Conservation (phyloP, 1,140 invertebrate genomes). For the Chlorops oryzae region DNA sequence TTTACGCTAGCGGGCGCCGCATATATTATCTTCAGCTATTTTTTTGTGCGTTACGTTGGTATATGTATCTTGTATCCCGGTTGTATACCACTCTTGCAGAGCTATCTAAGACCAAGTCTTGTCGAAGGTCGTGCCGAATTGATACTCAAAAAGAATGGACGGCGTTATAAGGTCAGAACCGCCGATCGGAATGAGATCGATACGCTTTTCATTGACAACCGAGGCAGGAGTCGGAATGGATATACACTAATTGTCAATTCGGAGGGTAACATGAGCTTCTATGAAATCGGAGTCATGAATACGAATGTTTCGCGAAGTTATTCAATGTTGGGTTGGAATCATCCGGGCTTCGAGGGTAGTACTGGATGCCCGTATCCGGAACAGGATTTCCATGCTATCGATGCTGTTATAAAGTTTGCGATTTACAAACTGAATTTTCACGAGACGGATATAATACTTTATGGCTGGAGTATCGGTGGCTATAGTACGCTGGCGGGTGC, state of each 20-base stretch:
- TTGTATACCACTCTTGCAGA: constrained; percentile 67
- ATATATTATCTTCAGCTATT: constrained; percentile 65
- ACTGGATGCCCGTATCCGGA: constrained; percentile 80
- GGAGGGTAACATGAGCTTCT: constrained; percentile 84
- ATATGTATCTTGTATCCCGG: constrained; percentile 89
- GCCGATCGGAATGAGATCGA: constrained; percentile 84
- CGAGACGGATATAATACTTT: constrained; percentile 78
- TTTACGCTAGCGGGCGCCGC: constrained; percentile 51
- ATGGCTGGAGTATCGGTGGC: constrained; percentile 97
- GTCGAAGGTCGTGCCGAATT: constrained; percentile 70
- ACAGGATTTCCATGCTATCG: constrained; percentile 85
- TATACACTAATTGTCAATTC: constrained; percentile 80
- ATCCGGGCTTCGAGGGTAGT: constrained; percentile 92
- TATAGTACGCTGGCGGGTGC: constrained; percentile 84
- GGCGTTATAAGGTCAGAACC: constrained; percentile 72
- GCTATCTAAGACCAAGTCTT: constrained; percentile 58
- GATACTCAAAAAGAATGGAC: constrained; percentile 64
- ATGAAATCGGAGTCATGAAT: constrained; percentile 87
- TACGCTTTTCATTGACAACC: constrained; percentile 80
- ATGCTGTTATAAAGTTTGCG: constrained; percentile 92
- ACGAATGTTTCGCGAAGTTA: constrained; percentile 83
- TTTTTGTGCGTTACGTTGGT: constrained; percentile 80
- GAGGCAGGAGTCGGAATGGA: constrained; percentile 59
- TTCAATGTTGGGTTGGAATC: constrained; percentile 96
- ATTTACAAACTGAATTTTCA: constrained; percentile 74